Base-by-base conservation (phyloP, 1,140 invertebrate species). In the Dermatophagoides farinae region DNA sequence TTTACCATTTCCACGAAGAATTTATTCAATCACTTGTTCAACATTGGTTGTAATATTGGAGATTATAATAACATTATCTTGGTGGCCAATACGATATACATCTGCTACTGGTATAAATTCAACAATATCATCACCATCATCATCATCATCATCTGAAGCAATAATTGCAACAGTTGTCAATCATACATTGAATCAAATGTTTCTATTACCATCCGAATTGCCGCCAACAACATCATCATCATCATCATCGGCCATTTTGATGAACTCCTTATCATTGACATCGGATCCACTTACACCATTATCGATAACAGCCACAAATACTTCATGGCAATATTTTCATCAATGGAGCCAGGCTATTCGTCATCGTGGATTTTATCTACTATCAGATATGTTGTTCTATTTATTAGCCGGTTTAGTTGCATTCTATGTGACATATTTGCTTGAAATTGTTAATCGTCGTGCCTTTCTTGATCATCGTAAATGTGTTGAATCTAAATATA, bases 381-480 rank as follows among this genome's bases (percentile, higher is more conserved):
- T 41, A 37, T 49, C 58, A 1, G 86, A 90, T 68, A 68, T 77
- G 23, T 77, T 88, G 61, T 88, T 84, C 68, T 75, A 86, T 55
- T 65, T 79, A 11, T 83, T 83, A 66, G 80, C 85, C 2, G 90
- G 89, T 68, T 72, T 80, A 8, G 74, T 90, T 64, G 88, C 88
- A 2, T 71, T 87, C 4, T 89, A 86, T 71, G 87, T 87, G 69
- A 79, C 86, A 61, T 80, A 86, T 58, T 80, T 90, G 76, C 85
- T 85, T 61, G 88, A 92, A 71, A 80, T 91, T 25, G 82, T 85
- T 6, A 83, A 88, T 52, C 74, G 87, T 63, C 75, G 85, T 58
- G 86, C 86, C 0, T 93, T 92, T 70, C 73, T 92, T 18, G 88
- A 92, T 68, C 77, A 85, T n/a, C 72, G 86, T 59, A 84, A 84